Base-by-base conservation (phyloP, 2,113 vertebrate species). In the Plectropomus leopardus region DNA sequence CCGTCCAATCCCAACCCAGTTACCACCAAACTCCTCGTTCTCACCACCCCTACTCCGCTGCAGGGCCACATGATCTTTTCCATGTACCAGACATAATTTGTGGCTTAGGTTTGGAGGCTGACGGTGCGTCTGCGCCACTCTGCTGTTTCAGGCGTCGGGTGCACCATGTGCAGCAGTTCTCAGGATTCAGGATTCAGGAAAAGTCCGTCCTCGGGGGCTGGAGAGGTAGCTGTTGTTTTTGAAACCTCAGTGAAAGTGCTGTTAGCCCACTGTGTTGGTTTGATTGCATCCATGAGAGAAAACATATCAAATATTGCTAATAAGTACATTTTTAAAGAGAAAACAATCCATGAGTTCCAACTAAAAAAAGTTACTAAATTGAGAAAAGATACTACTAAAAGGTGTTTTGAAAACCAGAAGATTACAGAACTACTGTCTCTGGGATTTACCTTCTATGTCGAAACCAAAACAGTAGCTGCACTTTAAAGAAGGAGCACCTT, bases 71-170 rank as follows among this genome's bases (percentile, higher is more conserved):
- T 93, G 91, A 94, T 92, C 86, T 90, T 90, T 93, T 92, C 92
- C 92, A 92, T 93, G 91, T 90, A 86, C 92, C 93, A 94, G 93
- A 94, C 93, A 92, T 95, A 89, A 93, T 93, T 95, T 94, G 94
- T 88, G 93, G 94, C 90, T 94, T 91, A 88, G 91, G 93, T 92
- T 94, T 94, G 91, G 93, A 95, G 93, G 94, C 94, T 95, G 93
- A 95, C 91, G 85, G 86, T 94, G 93, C 92, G 92, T 95, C 94
- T 94, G 91, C 74, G 84, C 89, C 81, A 48, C 93, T 90, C 86
- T 93, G 93, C 93, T 92, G 92, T 94, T 93, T 94, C 93, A 93
- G 92, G 88, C 94, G 79, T 92, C 86, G 76, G 85, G 83, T 70
- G 82, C 87, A 86, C 74, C 84, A 68, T 90, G 78, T 91, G 88